Evolutionary conservation across 2,797 vertebrate genomes (phyloP), one percentile per base, ranked within the genome.

Genomic region (Yasuhikotakia modesta): DNA sequence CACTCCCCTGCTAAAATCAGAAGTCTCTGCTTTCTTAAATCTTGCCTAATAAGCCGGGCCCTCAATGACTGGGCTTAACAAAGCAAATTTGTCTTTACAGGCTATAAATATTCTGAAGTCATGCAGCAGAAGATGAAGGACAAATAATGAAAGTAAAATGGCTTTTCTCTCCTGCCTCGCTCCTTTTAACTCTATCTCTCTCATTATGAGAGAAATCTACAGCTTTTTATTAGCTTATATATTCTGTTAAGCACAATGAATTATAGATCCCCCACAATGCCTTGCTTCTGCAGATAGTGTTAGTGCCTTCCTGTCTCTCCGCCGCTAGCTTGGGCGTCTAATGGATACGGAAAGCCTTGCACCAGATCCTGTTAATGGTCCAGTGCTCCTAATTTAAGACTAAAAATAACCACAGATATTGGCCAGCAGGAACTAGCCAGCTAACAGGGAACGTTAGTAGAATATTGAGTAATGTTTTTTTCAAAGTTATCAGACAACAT

Each of bases 231-330:
- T 82, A 87, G 83, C 77, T 73, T 72, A 71, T 87, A 88, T 81
- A 89, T 90, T 85, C 78, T 85, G 66, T 90, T 88, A 88, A 83
- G 79, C 85, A 71, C 58, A 81, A 78, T 91, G 82, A 90, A 90
- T 91, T 86, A 89, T 88, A 81, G 85, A 88, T 81, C 82, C 77
- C 84, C 70, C 82, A 73, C 82, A 61, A 75, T 50, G 17, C 52
- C 65, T 58, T 48, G 58, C 46, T 16, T n/a, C 83, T 58, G 65
- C 61, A n/a, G 77, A 85, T 75, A 80, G 85, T 86, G 80, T 89
- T 86, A 81, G 85, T 70, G 67, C 78, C 75, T 71, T 76, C 46
- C 66, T 39, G 22, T 45, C 64, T 50, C 57, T 76, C 60, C 65
- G 46, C 46, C 5, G 65, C 84, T 79, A 84, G 82, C 74, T 43